phyloP scores from a whole-genome alignment of 2,888 invertebrate species.

The Lycaena phlaeas region DNA sequence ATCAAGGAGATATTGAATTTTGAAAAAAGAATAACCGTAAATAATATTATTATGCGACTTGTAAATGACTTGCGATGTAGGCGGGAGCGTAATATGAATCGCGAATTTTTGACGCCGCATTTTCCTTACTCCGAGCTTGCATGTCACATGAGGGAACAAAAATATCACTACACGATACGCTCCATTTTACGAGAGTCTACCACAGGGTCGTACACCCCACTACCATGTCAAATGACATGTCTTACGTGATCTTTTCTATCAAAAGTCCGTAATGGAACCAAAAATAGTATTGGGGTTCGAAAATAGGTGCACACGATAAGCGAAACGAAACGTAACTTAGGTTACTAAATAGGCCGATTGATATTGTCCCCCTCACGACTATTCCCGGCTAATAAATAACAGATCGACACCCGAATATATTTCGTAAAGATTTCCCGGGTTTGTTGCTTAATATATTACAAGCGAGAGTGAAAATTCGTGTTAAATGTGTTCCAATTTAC shows the following conservation, averaged over 20 bases:
- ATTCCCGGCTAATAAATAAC: conserved; percentile 70
- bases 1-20: conserved; percentile 10
- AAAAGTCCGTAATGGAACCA: conserved; percentile 26
- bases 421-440: conserved; percentile 45
- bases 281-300: conserved; percentile 42
- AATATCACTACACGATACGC: conserved; percentile 47
- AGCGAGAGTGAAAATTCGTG: conserved; percentile 30
- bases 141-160: conserved; percentile 43
- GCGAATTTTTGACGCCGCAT: conserved; percentile 11
- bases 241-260: no score
- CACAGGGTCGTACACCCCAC: conserved; percentile 50
- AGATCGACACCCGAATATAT: conserved; percentile 68
- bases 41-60: conserved; percentile 5
- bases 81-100: neutral
- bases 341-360: conserved; percentile 63
- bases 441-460: conserved; percentile 28
- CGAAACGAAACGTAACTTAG: conserved; percentile 52
- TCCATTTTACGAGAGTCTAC: conserved; percentile 52
- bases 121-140: conserved; percentile 31
- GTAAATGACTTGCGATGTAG: conserved; percentile 4
- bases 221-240: no score
- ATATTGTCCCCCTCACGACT: conserved; percentile 63
- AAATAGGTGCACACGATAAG: conserved; percentile 42
- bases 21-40: conserved; percentile 3
- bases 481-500: conserved; percentile 17